Percentiles rank a stretch among this genome's conserved stretches.
phyloP scores from a whole-genome alignment of 2,797 vertebrate species.

The Parauchenoglanis ngamensis region DNA sequence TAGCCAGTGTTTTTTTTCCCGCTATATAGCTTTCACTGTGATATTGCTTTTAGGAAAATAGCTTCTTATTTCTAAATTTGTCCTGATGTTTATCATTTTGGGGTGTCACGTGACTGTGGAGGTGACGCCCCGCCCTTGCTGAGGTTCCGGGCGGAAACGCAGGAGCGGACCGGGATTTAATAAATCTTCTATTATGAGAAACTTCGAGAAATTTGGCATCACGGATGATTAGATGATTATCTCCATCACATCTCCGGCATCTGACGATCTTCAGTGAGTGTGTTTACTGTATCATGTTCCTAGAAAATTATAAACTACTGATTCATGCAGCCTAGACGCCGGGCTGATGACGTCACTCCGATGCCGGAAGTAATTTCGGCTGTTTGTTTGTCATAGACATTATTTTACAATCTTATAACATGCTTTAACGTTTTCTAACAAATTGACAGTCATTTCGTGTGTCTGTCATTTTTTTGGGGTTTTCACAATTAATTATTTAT shows the following conservation, averaged over 20 bases:
- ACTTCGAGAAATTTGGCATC: neutral
- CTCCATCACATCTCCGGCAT: neutral
- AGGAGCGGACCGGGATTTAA: neutral
- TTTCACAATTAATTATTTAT: no score
- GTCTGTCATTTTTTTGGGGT: no score
- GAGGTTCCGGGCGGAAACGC: conserved; percentile 5
- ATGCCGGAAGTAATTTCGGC: neutral
- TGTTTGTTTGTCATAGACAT: no score
- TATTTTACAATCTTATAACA: neutral
- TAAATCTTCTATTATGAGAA: neutral
- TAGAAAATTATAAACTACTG: neutral
- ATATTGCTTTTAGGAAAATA: neutral
- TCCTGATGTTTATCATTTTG: neutral
- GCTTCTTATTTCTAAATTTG: neutral
- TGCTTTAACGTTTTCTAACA: neutral
- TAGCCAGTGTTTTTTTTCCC: neutral
- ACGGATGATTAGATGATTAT: neutral
- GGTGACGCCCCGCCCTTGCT: neutral
- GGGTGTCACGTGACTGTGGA: conserved; percentile 12
- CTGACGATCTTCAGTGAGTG: neutral
- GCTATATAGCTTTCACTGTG: neutral
- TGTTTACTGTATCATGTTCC: neutral
- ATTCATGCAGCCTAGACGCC: neutral
- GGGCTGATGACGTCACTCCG: neutral
- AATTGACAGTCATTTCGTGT: no score